phyloP scores from a whole-genome alignment of 1,140 invertebrate species.

The Acyrthosiphon pisum region DNA sequence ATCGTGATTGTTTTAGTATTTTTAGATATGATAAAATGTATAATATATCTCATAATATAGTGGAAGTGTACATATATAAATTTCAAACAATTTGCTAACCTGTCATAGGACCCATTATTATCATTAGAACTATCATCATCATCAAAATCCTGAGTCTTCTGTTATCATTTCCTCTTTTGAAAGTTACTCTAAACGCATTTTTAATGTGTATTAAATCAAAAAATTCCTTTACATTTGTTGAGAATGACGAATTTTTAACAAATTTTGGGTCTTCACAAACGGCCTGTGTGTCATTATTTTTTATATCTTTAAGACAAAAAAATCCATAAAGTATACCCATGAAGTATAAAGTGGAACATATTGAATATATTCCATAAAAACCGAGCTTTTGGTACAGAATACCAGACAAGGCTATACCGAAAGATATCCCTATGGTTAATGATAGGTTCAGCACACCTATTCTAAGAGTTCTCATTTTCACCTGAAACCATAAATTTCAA shows the following conservation, averaged over 20 bases:
- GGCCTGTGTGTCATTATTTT: constrained; percentile 16
- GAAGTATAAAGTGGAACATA: constrained; percentile 75
- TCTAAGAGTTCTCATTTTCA: constrained; percentile 79
- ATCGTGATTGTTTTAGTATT: background rate
- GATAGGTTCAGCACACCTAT: constrained; percentile 85
- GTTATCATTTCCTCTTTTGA: constrained; percentile 76
- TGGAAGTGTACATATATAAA: background rate
- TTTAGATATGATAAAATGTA: background rate
- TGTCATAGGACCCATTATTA: constrained; percentile 83
- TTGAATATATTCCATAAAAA: constrained; percentile 79
- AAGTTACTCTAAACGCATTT: constrained; percentile 77
- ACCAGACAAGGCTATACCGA: constrained; percentile 63
- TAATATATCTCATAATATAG: background rate
- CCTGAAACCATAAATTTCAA: background rate
- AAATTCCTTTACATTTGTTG: constrained; percentile 67
- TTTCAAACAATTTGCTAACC: constrained; percentile 67
- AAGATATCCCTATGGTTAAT: constrained; percentile 79
- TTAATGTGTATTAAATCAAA: constrained; percentile 76
- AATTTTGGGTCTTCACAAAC: constrained; percentile 24
- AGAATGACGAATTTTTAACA: constrained; percentile 60
- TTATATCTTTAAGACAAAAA: constrained; percentile 69
- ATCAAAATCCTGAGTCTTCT: constrained; percentile 74
- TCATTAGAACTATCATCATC: constrained; percentile 79
- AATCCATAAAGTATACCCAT: constrained; percentile 76
- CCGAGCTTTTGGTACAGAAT: constrained; percentile 72